Evolutionary conservation across 2,113 vertebrate species (phyloP), one percentile per base, ranked within the genome.

Genomic region (Dicentrarchus labrax): DNA sequence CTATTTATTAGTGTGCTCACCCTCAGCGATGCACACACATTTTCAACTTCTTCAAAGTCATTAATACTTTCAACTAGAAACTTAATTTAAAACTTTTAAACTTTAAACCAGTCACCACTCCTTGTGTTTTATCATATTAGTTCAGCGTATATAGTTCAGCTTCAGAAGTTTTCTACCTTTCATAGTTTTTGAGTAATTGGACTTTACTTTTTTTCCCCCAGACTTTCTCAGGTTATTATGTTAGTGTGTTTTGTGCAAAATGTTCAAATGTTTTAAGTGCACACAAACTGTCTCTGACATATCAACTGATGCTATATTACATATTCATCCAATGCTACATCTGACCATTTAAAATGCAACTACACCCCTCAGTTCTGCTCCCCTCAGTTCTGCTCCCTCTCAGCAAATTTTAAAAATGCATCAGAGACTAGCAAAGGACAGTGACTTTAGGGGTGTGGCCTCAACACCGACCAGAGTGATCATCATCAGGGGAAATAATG

Each of bases 141-240:
- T 24, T 66, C 30, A 22, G 8, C 19, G n/a, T 54, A n/a, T n/a
- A n/a, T n/a, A 21, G 21, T 54, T n/a, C 53, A 10, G 53, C 21
- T 11, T n/a, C 53, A 54, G 53, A 5, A n/a, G 53, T n/a, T 70
- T 71, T 24, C 39, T 24, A 60, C 21, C 0, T 38, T 50, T 30
- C 8, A 67, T n/a, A 43, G n/a, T 30, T 24, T 76, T 53, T 75
- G 12, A 65, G 9, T 59, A 24, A 50, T 38, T 78, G 36, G 24
- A 38, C 17, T 48, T 30, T 30, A 2, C 1, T 30, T 30, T 30
- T 30, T 30, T 30, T 30, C 30, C n/a, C n/a, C n/a, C 30, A 30
- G 30, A 30, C 30, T 3, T 51, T n/a, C 7, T 70, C 36, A 22
- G 19, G 38, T 51, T 75, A 17, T 39, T 17, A 60, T n/a, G 47